These are phyloP conservation scores for Seira ritae DNA, from an alignment of 2,888 invertebrate species.

Conservation along the genomic window DNA sequence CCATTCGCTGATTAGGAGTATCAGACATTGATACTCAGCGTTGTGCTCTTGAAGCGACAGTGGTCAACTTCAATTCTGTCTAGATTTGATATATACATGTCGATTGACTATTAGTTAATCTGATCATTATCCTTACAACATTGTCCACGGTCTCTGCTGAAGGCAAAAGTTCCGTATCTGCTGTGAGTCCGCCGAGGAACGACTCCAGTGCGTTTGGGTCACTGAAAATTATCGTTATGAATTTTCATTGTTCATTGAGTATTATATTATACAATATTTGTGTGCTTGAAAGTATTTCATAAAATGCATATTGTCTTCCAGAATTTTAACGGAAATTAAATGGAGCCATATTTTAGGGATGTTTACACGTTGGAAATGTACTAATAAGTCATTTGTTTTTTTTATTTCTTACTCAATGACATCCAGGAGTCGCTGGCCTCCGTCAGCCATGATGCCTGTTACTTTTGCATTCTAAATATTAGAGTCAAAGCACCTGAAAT, in stretches of 20 bases:
- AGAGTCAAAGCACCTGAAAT: conserved; percentile 68
- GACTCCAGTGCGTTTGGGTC: conserved; percentile 73
- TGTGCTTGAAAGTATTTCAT: neutral
- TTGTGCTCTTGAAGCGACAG: too few relatives aligned
- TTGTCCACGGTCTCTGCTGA: conserved; percentile 71
- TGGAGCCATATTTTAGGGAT: too few relatives aligned
- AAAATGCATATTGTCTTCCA: neutral
- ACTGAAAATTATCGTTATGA: conserved; percentile 70
- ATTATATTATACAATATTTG: neutral
- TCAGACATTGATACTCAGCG: too few relatives aligned
- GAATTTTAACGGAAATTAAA: too few relatives aligned
- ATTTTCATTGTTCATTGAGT: neutral
- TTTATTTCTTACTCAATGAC: conserved; percentile 73
- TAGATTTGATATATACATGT: too few relatives aligned
- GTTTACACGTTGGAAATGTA: too few relatives aligned
- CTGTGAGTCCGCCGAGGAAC: conserved; percentile 71
- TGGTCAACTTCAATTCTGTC: too few relatives aligned
- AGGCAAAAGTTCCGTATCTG: conserved; percentile 69
- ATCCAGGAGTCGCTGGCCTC: conserved; percentile 74
- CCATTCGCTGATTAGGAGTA: too few relatives aligned
- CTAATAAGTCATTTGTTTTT: too few relatives aligned
- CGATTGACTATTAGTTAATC: too few relatives aligned
- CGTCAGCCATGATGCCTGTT: conserved; percentile 73
- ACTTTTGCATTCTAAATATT: conserved; percentile 71
- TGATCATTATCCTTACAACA: too few relatives aligned